Evolutionary conservation across 1,140 invertebrate species (phyloP), one percentile per base, ranked within the genome.

Genomic region (Drosophila ananassae): DNA sequence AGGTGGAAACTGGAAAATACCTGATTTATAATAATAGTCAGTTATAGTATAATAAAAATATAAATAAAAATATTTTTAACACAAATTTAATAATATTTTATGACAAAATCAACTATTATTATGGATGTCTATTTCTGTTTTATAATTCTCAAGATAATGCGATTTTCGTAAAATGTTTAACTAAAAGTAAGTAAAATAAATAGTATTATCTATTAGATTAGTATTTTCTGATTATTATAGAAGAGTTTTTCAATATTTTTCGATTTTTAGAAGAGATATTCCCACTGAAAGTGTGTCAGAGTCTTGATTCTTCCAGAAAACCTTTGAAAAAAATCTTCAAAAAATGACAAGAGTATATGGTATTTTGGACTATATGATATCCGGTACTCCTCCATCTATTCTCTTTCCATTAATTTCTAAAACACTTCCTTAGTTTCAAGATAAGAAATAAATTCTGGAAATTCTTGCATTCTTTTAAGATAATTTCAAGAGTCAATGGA

Each of bases 161-260:
- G 41, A 9, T 37, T 37, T 37, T 3, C 9, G 0, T 37, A 10
- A 37, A 12, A n/a, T 37, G 12, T 10, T 3, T 12, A 8, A 3
- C 2, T 28, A 28, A 6, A 6, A 28, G 5, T 25, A 25, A 28
- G 5, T 28, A 0, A 6, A 6, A 28, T 5, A 28, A 28, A 17
- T 17, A 17, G 17, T 17, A 37, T 7, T 3, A 44, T 21, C 22
- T 17, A 50, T 51, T n/a, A 52, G 63, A 59, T 59, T 67, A 34
- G 41, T 25, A 44, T 67, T 67, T 67, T 59, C 59, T 52, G 47
- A 52, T 67, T 44, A 51, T 64, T 53, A 64, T 53, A 34, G 12
- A 17, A 8, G 30, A 46, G 37, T 44, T 67, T 53, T 64, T 67
- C 28, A 67, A 67, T 64, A 64, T 53, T 62, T 25, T 34, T 12